Base-by-base conservation (phyloP, 2,888 invertebrate species). In the Oscheius onirici region DNA sequence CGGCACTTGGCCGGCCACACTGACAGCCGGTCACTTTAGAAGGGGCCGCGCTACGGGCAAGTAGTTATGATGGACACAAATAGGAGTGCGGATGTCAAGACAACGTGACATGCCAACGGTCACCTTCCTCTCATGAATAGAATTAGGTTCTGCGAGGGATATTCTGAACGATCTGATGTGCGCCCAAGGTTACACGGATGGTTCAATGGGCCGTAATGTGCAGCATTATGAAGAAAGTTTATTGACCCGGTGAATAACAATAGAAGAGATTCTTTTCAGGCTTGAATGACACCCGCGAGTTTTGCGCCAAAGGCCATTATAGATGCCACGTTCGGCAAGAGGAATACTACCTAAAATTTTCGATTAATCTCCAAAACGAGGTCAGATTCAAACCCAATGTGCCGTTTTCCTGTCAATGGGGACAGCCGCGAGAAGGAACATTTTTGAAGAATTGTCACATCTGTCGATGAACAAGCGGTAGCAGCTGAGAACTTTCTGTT, bases 381-480 rank as follows among this genome's bases (percentile, higher is more conserved):
- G 15, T 43, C 20, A 34, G 13, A 28, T 3, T 34, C 11, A 5
- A 2, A 58, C 58, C 58, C 58, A 58, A 41, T 58, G 43, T 11
- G 17, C 17, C 22, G 58, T 58, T 41, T 58, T 58, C 17, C 58
- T 58, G n/a, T 41, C 2, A 11, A 66, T 22, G 2, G 66, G 52
- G 20, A 66, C n/a, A 22, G 66, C 66, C 6, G 22, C n/a, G 11
- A 66, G 40, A n/a, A 66, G n/a, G 34, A 24, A 28, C 34, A 69
- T 58, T n/a, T 57, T 44, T 44, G 69, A 58, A 13, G 44, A 57
- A 58, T 46, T 26, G 40, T 49, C 28, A 44, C 58, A 69, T 58
- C 69, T 57, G 26, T 69, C 69, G 8, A 60, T 58, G 46, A 69
- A 69, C 49, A 69, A 24, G 10, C 69, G 24, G 28, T 58, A 69